Evolutionary conservation across 2,888 invertebrate genomes (phyloP), one percentile per base, ranked within the genome.

Genomic region (Parascotia fuliginaria): DNA sequence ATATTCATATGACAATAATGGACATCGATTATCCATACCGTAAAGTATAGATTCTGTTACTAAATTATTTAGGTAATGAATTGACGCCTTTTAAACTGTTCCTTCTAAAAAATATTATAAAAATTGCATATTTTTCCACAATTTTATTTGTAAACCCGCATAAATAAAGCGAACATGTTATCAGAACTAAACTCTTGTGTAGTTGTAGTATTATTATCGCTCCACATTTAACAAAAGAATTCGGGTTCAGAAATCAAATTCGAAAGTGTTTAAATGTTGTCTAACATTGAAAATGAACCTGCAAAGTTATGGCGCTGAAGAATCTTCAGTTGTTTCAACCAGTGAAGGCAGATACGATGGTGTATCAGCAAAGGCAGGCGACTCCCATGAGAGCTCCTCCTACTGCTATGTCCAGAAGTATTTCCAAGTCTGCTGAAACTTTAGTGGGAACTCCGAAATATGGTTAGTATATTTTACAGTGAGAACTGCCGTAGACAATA

Each of bases 341-440:
- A 3, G 65, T 79, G 63, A 78, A 77, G 33, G 67, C 81, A n/a
- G 85, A 86, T 29, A 32, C 16, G 5, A 87, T 82, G 83, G 83
- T 81, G 41, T 82, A 87, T 55, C 81, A 81, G 47, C 85, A 82
- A 41, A 72, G 85, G 1, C 86, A 85, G 42, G 77, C 80, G 12
- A 84, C 83, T 1, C 92, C 92, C 0, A 85, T 92, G 85, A 81
- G 74, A 71, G 92, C 90, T 0, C 81, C 87, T 1, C 90, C 90
- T 0, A 75, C 83, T 0, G 81, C 86, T 2, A 60, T 90, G 3
- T 85, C 87, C 0, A 83, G 86, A 51, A 84, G 65, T 51, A 78
- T 92, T 9, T 91, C 91, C 1, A 87, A 80, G 52, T 90, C 91
- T 24, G 92, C 92, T 42, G 92, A 92, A 57, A 84, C 87, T 3